Percentiles rank a stretch among this genome's conserved stretches.
Evolutionary conservation across 2,797 vertebrate genomes (phyloP).

Genomic region (Sebastes minor): DNA sequence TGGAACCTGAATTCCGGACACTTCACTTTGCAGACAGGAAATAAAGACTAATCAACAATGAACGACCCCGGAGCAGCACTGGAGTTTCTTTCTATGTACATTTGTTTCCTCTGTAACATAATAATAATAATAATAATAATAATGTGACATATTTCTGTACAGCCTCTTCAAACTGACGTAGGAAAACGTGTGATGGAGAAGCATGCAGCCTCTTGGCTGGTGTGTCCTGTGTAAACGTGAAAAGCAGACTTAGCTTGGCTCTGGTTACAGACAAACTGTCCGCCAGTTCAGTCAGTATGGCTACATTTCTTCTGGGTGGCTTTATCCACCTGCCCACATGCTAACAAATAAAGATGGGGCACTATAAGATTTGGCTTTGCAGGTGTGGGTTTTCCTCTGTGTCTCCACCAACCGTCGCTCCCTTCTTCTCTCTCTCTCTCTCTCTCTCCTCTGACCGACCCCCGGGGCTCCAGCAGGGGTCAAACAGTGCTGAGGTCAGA

Average conservation of each 20-base stretch:
- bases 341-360: constrained; percentile 52
- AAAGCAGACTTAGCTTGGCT: constrained; percentile 60
- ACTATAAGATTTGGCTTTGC: constrained; percentile 61
- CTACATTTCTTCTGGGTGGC: constrained; percentile 70
- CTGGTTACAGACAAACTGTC: constrained; percentile 57
- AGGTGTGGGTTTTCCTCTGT: constrained; percentile 28
- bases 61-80: constrained; percentile 70
- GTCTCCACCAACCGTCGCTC: constrained; percentile 3
- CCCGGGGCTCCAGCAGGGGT: constrained; percentile 46
- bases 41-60: constrained; percentile 49
- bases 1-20: constrained; percentile 62
- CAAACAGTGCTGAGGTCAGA: constrained; percentile 10
- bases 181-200: constrained; percentile 60
- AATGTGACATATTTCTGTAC: constrained; percentile 65
- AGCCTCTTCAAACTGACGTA: constrained; percentile 64
- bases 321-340: constrained; percentile 55
- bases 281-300: constrained; percentile 64
- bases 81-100: constrained; percentile 74
- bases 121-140: constrained; percentile 64
- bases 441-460: constrained; percentile 4
- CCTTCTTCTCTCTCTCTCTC: background rate
- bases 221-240: constrained; percentile 72
- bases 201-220: constrained; percentile 72
- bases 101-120: constrained; percentile 60
- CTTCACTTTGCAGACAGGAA: constrained; percentile 53